phyloP scores from a whole-genome alignment of 1,140 invertebrate species.

The Tetragnatha versicolor region DNA sequence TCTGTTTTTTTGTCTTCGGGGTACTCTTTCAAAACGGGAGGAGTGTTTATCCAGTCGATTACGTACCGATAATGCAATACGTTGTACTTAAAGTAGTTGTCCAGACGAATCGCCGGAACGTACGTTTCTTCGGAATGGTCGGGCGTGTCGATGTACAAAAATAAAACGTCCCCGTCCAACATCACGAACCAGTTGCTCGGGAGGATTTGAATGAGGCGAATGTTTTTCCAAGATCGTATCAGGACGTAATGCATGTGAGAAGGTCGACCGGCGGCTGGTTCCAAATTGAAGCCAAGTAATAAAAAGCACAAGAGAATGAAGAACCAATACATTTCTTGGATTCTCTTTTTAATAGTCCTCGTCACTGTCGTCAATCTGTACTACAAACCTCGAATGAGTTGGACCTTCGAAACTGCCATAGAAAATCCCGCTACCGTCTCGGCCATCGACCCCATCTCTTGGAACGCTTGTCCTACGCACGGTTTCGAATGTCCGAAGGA shows the following conservation, averaged over 20 bases:
- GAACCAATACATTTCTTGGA: background rate
- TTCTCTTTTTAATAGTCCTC: background rate
- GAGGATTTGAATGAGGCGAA: background rate
- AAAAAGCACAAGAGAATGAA: conserved; percentile 1
- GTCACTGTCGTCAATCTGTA: background rate
- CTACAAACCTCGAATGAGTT: background rate
- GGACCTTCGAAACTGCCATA: no score
- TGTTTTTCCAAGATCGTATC: background rate
- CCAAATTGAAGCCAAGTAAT: background rate
- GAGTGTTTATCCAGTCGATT: background rate
- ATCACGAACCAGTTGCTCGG: background rate
- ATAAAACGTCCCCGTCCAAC: background rate
- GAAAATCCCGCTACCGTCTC: background rate
- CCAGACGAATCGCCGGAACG: background rate
- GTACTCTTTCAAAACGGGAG: background rate
- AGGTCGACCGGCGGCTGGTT: background rate
- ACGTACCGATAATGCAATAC: background rate
- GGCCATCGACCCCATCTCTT: no score
- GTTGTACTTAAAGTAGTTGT: background rate
- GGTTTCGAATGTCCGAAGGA: background rate
- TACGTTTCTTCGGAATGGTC: background rate
- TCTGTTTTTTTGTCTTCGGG: background rate
- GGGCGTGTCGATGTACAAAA: background rate
- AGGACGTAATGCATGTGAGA: background rate
- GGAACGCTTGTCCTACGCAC: background rate